Base-by-base conservation (phyloP, 2,113 vertebrate species). In the Notothenia rossii region DNA sequence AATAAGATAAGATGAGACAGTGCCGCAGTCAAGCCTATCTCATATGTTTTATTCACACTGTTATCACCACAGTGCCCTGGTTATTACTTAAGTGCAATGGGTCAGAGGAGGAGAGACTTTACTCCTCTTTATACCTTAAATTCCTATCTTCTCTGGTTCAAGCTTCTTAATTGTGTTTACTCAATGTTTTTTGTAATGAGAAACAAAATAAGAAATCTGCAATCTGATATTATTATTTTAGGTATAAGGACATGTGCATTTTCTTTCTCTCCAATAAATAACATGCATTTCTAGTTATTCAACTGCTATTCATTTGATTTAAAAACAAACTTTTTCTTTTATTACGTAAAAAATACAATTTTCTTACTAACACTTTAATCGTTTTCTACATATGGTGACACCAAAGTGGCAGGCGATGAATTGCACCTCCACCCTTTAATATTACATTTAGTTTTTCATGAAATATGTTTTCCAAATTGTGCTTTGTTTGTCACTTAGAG, bases 1-100 rank as follows among this genome's bases (percentile, higher is more conserved):
- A 54, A 75, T 70, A 66, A 77, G 14, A 81, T 48, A 29, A 80
- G 45, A 70, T 36, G 46, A 79, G 49, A 72, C 29, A 5, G 18
- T 6, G 55, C 17, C 9, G n/a, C 36, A 3, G 8, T 55, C 18
- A 5, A 18, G 56, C 36, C 36, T 10, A 6, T 29, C 46, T 36
- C 9, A 59, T 55, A 49, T 86, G 40, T 22, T 11, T 56, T 78
- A 56, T 77, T 51, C 5, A 29, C 7, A 61, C 10, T 4, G 50
- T 61, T 59, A 51, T 72, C 70, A 49, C 33, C 20, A 20, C 8
- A 45, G 29, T 14, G 1, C 25, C 50, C 17, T 50, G 69, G 51
- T 67, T 54, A 50, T 75, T 58, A 63, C 4, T 56, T 33, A 11
- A 62, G 9, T 63, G 45, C 3, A 33, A 20, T 55, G 0, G 2